A percentile compares a stretch with the other conserved stretches of the same genome.
Conservation (phyloP, 2,113 vertebrate species). For the Maccullochella peelii region DNA sequence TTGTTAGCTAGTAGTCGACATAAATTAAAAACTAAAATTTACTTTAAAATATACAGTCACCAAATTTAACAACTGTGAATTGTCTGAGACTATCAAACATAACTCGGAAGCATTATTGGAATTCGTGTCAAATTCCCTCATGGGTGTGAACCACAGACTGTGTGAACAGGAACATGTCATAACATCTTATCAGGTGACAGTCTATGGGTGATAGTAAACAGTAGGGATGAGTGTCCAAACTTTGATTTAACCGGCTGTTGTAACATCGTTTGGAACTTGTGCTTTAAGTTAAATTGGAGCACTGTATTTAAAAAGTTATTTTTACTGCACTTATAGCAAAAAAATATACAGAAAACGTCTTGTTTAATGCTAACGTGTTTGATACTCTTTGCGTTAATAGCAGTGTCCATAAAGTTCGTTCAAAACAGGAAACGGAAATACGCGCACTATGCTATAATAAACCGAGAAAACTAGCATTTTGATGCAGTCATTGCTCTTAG, state of each 20-base stretch:
- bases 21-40: no score
- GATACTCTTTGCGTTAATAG: no score
- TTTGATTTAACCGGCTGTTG: background rate
- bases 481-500: background rate
- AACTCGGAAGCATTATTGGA: background rate
- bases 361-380: background rate
- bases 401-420: slow-evolving; percentile 64
- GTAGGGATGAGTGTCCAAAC: background rate
- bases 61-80: background rate
- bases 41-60: no score
- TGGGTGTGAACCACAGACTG: slow-evolving; percentile 3
- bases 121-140: background rate
- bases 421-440: slow-evolving; percentile 72
- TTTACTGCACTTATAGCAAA: background rate
- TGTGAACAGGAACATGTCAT: slow-evolving; percentile 11
- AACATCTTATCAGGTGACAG: background rate
- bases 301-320: background rate
- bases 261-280: background rate
- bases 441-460: background rate
- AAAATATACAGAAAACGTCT: background rate
- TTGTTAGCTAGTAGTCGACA: background rate
- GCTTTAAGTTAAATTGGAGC: background rate
- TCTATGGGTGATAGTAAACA: background rate
- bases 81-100: background rate
- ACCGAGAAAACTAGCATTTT: background rate